Base-by-base conservation (phyloP, 2,888 invertebrate species). In the Perizoma affinitatum region DNA sequence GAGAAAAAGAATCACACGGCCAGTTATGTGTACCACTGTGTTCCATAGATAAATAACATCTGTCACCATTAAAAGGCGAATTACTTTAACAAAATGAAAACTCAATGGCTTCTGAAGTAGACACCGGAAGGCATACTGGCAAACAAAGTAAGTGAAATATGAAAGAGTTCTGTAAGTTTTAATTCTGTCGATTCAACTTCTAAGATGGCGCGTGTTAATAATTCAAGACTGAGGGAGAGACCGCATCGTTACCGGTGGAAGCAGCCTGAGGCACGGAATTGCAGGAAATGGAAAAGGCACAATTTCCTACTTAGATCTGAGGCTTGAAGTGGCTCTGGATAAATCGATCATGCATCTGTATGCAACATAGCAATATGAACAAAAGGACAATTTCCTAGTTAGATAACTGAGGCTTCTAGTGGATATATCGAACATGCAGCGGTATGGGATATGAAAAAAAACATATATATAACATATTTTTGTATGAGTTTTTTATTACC, bases 131-230 rank as follows among this genome's bases (percentile, higher is more conserved):
- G 51, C 11, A 35, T 41, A 33, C 46, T 7, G 46, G 56, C 61
- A 71, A 70, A 72, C 60, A 70, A 63, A 82, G 76, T 79, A 76
- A 76, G 81, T 85, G 83, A 87, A 87, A 84, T 87, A 86, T 88
- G 84, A 85, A 87, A 83, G 80, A 85, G 80, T 78, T 82, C 66
- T 74, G 82, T 82, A 86, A 87, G 85, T 89, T 88, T 88, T 88
- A 89, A 88, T 89, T 87, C 82, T 81, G 87, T 83, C 84, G 84
- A 87, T 88, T 85, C 86, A 87, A 88, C 82, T 88, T 84, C 82
- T 83, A 77, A 80, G 86, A 89, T 88, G 84, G 86, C 86, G 77
- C 72, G 76, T 79, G 83, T 89, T 84, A 89, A 89, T 88, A 88
- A 89, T 90, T 88, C 84, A 89, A 59, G 71, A 66, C 71, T 65